Evolutionary conservation across 2,113 vertebrate genomes (phyloP).

Genomic region (Vireo altiloquus): DNA sequence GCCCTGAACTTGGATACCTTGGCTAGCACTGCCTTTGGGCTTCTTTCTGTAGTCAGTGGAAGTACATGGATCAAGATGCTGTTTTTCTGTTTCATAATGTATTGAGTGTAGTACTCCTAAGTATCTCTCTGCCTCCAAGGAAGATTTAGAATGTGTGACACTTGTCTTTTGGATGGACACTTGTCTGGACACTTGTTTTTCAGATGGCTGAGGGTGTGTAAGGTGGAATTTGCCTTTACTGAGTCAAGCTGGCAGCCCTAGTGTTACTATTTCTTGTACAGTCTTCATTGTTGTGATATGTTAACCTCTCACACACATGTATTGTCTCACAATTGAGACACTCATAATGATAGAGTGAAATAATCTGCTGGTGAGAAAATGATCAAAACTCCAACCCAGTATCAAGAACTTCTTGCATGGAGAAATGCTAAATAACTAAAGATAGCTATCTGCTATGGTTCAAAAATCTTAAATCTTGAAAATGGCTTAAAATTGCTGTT

Average conservation of each 20-base stretch:
- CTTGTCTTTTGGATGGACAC: background rate
- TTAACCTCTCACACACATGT: background rate
- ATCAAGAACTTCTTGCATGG: background rate
- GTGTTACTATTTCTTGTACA: background rate
- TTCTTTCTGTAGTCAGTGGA: background rate
- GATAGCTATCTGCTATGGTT: background rate
- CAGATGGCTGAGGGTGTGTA: background rate
- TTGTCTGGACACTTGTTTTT: background rate
- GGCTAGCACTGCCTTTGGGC: background rate
- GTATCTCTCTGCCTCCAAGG: background rate
- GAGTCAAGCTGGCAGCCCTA: background rate
- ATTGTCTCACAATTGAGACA: background rate
- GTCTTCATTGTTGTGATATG: background rate
- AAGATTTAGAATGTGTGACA: background rate
- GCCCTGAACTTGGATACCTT: background rate
- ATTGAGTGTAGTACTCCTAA: background rate
- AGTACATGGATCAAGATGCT: background rate
- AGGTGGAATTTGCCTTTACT: background rate
- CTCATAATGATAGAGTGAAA: background rate
- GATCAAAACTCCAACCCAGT: fast-evolving
- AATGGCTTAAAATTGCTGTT: background rate
- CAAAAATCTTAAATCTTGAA: background rate
- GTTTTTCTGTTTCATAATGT: background rate
- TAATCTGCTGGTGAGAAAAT: background rate
- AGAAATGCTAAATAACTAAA: background rate